These are phyloP conservation scores for Phrixothrix hirtus DNA, from an alignment of 2,888 invertebrate species.

Conservation along the genomic window DNA sequence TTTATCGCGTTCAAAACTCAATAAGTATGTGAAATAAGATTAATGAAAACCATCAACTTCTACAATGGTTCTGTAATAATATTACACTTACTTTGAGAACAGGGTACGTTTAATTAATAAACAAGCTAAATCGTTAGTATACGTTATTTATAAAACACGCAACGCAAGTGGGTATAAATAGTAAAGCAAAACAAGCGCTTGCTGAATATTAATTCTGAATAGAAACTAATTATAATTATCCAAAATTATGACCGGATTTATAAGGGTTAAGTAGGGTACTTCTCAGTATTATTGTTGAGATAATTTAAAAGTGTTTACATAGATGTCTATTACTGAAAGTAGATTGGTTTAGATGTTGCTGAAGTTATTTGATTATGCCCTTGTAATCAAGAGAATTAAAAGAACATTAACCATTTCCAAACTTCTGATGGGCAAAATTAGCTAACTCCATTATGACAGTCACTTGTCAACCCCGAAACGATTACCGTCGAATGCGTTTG, in stretches of 20 bases:
- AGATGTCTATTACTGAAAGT: slow-evolving; percentile 16
- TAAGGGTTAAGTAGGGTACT: slow-evolving; percentile 27
- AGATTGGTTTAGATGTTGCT: slow-evolving; percentile 10
- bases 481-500: too few relatives aligned
- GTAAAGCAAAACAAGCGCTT: slow-evolving; percentile 10
- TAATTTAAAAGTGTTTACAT: slow-evolving; percentile 22
- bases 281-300: slow-evolving; percentile 21
- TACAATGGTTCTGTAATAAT: background rate
- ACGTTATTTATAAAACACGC: slow-evolving; percentile 5
- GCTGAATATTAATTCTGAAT: slow-evolving; percentile 27
- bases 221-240: slow-evolving; percentile 28
- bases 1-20: background rate
- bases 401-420: slow-evolving; percentile 1
- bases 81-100: slow-evolving; percentile 1
- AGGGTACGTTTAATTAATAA: slow-evolving; percentile 7
- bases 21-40: too few relatives aligned
- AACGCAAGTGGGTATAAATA: slow-evolving; percentile 10
- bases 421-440: background rate
- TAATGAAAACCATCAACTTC: too few relatives aligned
- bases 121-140: slow-evolving; percentile 14
- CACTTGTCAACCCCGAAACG: too few relatives aligned
- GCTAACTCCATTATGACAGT: background rate
- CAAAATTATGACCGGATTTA: slow-evolving; percentile 28
- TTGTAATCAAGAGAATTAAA: slow-evolving; percentile 10
- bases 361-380: slow-evolving; percentile 8